These are phyloP conservation scores for Aphelenchoides besseyi DNA, from an alignment of 1,140 invertebrate genomes.

Conservation along the genomic window DNA sequence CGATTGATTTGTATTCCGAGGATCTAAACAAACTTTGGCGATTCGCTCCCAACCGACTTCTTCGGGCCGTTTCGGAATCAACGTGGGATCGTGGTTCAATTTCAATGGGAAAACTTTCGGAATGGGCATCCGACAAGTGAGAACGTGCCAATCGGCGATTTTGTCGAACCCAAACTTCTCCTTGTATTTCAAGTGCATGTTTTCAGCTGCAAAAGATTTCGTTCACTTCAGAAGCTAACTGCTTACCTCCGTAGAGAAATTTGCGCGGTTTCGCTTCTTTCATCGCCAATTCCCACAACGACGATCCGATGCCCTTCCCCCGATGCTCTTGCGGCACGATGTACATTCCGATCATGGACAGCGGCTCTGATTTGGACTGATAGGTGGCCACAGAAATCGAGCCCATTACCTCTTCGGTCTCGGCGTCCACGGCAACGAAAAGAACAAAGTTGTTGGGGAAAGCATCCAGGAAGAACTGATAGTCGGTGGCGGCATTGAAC, in stretches of 20 bases:
- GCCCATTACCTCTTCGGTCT: neutral
- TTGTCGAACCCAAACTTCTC: conserved; percentile 3
- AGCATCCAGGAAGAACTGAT: neutral
- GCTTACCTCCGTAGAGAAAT: conserved; percentile 17
- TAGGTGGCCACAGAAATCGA: neutral
- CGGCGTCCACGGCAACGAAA: conserved; percentile 10
- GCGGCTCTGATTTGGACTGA: neutral
- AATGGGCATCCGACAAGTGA: neutral
- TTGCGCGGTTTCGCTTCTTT: neutral
- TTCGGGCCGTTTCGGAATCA: neutral
- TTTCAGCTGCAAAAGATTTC: neutral
- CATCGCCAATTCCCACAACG: neutral
- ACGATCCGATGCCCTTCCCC: conserved; percentile 1
- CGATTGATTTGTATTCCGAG: neutral
- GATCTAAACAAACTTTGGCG: neutral
- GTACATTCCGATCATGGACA: conserved; percentile 6
- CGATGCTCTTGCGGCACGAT: neutral
- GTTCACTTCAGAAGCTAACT: neutral
- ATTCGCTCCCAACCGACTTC: conserved; percentile 13
- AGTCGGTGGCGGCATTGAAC: neutral
- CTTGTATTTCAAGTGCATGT: conserved; percentile 3
- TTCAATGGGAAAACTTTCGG: neutral
- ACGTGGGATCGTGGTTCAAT: conserved; percentile 15
- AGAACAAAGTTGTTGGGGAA: conserved; percentile 11
- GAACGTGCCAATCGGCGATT: conserved; percentile 3